A percentile compares a stretch with the other conserved stretches of the same genome.
Conservation (phyloP, 2,888 invertebrate genomes). For the Stomorhina lunata region DNA sequence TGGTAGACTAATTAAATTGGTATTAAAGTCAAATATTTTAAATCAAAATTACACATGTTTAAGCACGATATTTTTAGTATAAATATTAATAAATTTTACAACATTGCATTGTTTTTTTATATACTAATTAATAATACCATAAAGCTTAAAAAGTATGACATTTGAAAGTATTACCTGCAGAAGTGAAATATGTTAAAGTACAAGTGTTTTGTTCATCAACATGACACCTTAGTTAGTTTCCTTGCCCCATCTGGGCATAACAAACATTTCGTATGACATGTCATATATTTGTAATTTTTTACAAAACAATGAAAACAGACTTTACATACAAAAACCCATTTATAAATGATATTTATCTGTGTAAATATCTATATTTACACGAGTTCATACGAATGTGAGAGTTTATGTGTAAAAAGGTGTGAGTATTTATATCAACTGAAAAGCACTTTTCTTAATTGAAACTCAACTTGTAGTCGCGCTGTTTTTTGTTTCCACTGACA, state of each 20-base stretch:
- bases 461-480: constrained; percentile 54
- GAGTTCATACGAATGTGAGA: not conserved
- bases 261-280: constrained; percentile 40
- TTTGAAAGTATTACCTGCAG: not conserved
- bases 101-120: no score
- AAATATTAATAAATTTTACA: no score
- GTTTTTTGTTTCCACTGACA: constrained; percentile 1
- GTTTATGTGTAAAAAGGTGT: constrained; percentile 35
- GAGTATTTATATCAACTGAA: constrained; percentile 50
- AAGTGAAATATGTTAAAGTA: not conserved
- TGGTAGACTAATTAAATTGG: no score
- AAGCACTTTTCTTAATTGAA: constrained; percentile 67
- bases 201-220: not conserved
- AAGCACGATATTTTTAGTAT: no score
- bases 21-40: no score
- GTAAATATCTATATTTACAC: not conserved
- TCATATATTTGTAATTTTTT: constrained; percentile 28
- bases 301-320: constrained; percentile 51
- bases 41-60: no score
- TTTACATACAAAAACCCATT: constrained; percentile 36
- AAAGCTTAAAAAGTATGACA: not conserved
- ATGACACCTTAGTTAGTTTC: constrained; percentile 39
- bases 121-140: not conserved
- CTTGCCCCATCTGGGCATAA: constrained; percentile 10
- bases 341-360: constrained; percentile 45